Conservation (phyloP, 1,140 invertebrate species). For the Piezodorus guildinii region DNA sequence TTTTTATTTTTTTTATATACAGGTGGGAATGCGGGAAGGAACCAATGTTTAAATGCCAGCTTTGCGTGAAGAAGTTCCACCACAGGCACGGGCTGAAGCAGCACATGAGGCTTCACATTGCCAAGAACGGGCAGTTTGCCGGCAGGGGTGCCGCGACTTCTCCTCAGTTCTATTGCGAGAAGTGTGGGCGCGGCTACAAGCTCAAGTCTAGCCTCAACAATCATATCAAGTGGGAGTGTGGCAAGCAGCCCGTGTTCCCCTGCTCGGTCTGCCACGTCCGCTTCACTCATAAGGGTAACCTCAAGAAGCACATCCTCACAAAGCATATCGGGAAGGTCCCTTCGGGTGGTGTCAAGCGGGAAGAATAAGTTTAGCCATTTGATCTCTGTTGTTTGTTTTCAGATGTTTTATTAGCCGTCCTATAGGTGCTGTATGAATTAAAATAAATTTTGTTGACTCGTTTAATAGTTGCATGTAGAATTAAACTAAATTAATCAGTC, state of each 20-base stretch:
- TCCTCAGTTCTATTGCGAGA: slow-evolving; percentile 35
- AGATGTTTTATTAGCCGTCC: too few relatives aligned
- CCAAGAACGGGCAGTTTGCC: background rate
- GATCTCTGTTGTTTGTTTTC: too few relatives aligned
- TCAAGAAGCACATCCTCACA: slow-evolving; percentile 9
- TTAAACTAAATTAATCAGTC: too few relatives aligned
- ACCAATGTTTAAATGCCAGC: slow-evolving; percentile 26
- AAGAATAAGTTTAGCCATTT: too few relatives aligned
- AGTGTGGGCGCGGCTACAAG: slow-evolving; percentile 53
- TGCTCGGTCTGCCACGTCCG: background rate
- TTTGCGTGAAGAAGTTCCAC: slow-evolving; percentile 30
- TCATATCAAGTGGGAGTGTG: slow-evolving; percentile 42
- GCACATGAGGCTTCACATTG: slow-evolving; percentile 23
- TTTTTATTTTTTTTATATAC: too few relatives aligned
- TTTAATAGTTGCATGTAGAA: too few relatives aligned
- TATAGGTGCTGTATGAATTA: too few relatives aligned
- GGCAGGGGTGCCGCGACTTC: background rate
- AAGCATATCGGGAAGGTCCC: background rate
- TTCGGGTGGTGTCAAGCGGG: background rate
- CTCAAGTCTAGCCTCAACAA: slow-evolving; percentile 39
- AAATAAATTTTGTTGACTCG: too few relatives aligned
- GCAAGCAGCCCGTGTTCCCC: slow-evolving; percentile 37
- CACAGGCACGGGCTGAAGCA: slow-evolving; percentile 28
- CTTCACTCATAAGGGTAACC: slow-evolving; percentile 6
- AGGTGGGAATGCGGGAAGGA: slow-evolving; percentile 22